These are phyloP conservation scores for Hyles lineata DNA, from an alignment of 2,888 invertebrate genomes.

Conservation along the genomic window DNA sequence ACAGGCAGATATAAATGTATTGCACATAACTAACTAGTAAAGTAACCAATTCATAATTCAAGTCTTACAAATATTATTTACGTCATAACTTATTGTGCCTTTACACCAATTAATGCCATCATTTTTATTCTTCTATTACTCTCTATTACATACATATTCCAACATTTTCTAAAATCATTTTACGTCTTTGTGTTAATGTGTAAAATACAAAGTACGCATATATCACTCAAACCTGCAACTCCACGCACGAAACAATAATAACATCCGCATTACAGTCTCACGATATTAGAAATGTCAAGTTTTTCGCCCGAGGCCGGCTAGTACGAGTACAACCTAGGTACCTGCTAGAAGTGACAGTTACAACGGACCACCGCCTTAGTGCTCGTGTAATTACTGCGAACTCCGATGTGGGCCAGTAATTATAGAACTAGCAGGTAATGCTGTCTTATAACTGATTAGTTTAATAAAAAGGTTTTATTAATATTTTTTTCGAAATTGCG, in stretches of 20 bases:
- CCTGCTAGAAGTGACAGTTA: conserved; percentile 1
- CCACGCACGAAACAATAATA: not conserved
- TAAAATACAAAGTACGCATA: too few relatives aligned
- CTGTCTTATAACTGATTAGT: not conserved
- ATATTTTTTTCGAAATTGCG: not conserved
- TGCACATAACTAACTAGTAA: too few relatives aligned
- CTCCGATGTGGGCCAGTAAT: conserved; percentile 11
- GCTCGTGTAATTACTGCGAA: conserved; percentile 20
- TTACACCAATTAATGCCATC: too few relatives aligned
- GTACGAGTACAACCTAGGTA: conserved; percentile 10
- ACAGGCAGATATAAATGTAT: not conserved
- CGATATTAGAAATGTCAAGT: conserved; percentile 42
- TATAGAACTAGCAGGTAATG: not conserved
- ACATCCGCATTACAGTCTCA: conserved; percentile 35
- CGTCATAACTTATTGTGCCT: too few relatives aligned
- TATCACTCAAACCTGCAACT: too few relatives aligned
- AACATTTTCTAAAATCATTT: too few relatives aligned
- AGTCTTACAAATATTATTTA: too few relatives aligned
- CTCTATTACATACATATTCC: too few relatives aligned
- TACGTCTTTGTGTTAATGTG: too few relatives aligned
- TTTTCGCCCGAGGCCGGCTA: conserved; percentile 41
- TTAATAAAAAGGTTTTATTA: too few relatives aligned
- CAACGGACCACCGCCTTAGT: conserved; percentile 26
- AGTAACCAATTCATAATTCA: too few relatives aligned
- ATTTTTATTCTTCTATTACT: too few relatives aligned